Percentiles rank a stretch among this genome's conserved stretches.
Evolutionary conservation across 2,888 invertebrate genomes (phyloP).

Genomic region (Sinodicranocentrus sp.): DNA sequence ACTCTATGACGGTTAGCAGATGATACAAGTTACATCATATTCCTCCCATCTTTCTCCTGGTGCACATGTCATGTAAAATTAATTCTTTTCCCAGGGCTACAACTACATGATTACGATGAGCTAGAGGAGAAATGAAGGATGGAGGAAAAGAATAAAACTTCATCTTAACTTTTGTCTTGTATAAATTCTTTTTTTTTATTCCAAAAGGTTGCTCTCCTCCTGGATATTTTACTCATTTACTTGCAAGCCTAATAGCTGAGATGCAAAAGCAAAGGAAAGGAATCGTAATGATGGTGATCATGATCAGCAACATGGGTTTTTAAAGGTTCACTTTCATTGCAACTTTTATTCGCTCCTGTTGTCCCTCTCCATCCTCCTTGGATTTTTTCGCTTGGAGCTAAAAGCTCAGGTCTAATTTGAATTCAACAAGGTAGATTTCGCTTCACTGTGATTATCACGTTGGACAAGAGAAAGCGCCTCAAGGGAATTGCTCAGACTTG

Average conservation of each 20-base stretch:
- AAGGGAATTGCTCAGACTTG: conserved; percentile 39
- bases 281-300: no score
- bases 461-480: conserved; percentile 56
- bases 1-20: conserved; percentile 36
- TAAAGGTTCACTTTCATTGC: no score
- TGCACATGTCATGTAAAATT: conserved; percentile 43
- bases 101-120: no score
- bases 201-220: no score
- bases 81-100: conserved; percentile 47
- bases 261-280: no score
- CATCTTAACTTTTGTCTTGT: background rate
- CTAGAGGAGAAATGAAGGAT: conserved; percentile 21
- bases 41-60: conserved; percentile 21
- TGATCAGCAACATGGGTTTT: no score
- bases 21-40: conserved; percentile 33
- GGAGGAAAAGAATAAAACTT: conserved; percentile 11
- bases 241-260: no score
- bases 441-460: conserved; percentile 29
- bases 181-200: no score
- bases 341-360: conserved; percentile 20
- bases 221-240: no score
- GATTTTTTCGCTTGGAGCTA: conserved; percentile 27
- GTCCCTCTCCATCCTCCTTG: background rate
- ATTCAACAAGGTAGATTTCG: conserved; percentile 18
- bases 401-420: conserved; percentile 35